Evolutionary conservation across 2,888 invertebrate genomes (phyloP), one percentile per base, ranked within the genome.

Genomic region (Pristionchus entomophagus): DNA sequence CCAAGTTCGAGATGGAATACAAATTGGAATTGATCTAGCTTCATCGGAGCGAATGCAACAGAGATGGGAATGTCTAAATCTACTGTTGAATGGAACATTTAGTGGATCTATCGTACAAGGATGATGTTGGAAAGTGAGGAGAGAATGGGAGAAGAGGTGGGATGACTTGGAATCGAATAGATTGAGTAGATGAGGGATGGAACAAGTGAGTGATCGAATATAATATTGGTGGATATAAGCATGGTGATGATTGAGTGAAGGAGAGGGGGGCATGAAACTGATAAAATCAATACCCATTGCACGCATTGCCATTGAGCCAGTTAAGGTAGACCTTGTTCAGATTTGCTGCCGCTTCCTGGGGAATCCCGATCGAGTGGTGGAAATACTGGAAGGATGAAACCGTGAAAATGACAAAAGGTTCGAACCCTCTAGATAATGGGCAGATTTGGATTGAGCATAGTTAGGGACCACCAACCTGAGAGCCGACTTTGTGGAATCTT

Each of bases 161-260:
- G 32, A 62, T 62, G 62, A 62, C 62, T 62, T 62, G 29, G 62
- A 69, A 69, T 69, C 19, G 35, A 38, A 69, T 69, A 38, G 45
- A 69, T 22, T 35, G 69, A 69, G 69, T 69, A 69, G n/a, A n/a
- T n/a, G n/a, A n/a, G n/a, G 32, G 17, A 32, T 69, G n/a, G 38
- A 69, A 69, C 69, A 69, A 69, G 69, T n/a, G n/a, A 32, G 69
- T 38, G 69, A 69, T 69, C 69, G 65, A 69, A 69, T 69, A n/a
- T 69, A 26, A n/a, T 5, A 32, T n/a, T n/a, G n/a, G 35, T 69
- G 35, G 32, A 69, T n/a, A n/a, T 5, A n/a, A n/a, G n/a, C n/a
- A n/a, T n/a, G n/a, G n/a, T n/a, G n/a, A n/a, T n/a, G n/a, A n/a
- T n/a, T n/a, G n/a, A 56, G 17, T 22, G 56, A 22, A 22, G 22